Evolutionary conservation across 2,888 invertebrate species (phyloP).

Genomic region (Ennomos erosarius): DNA sequence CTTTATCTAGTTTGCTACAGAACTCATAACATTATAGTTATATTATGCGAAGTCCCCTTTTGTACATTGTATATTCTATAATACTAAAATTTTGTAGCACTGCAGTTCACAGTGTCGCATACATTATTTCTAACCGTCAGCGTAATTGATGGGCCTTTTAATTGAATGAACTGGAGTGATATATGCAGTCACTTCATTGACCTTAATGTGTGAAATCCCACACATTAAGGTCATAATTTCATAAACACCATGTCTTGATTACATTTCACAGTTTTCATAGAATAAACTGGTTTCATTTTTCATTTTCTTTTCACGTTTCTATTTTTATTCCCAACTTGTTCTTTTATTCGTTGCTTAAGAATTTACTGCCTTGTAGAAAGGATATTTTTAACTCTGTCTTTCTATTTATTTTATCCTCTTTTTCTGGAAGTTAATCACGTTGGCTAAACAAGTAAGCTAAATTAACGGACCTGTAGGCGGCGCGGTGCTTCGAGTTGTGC

Average conservation of each 20-base stretch:
- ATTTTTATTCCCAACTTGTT: slow-evolving; percentile 14
- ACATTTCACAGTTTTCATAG: neutral
- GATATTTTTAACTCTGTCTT: slow-evolving; percentile 21
- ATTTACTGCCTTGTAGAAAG: slow-evolving; percentile 23
- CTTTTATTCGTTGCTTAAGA: slow-evolving; percentile 16
- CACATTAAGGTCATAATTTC: too few species aligned
- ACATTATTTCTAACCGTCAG: slow-evolving; percentile 16
- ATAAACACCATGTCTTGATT: neutral
- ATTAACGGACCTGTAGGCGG: slow-evolving; percentile 33
- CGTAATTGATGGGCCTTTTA: slow-evolving; percentile 20
- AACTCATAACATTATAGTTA: slow-evolving; percentile 8
- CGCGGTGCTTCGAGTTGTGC: slow-evolving; percentile 12
- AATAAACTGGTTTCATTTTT: slow-evolving; percentile 8
- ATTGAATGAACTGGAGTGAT: slow-evolving; percentile 21
- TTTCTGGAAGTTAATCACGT: slow-evolving; percentile 26
- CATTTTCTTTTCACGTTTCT: slow-evolving; percentile 13
- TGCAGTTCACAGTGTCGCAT: slow-evolving; percentile 8
- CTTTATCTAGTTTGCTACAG: slow-evolving; percentile 6
- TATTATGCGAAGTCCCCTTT: slow-evolving; percentile 8
- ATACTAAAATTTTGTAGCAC: slow-evolving; percentile 5
- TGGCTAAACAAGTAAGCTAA: slow-evolving; percentile 28
- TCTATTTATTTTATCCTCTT: slow-evolving; percentile 20
- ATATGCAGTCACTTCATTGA: slow-evolving; percentile 21
- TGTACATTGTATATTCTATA: slow-evolving; percentile 9
- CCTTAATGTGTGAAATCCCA: slow-evolving; percentile 6